phyloP scores from a whole-genome alignment of 2,797 vertebrate genomes.

The Enoplosus armatus region DNA sequence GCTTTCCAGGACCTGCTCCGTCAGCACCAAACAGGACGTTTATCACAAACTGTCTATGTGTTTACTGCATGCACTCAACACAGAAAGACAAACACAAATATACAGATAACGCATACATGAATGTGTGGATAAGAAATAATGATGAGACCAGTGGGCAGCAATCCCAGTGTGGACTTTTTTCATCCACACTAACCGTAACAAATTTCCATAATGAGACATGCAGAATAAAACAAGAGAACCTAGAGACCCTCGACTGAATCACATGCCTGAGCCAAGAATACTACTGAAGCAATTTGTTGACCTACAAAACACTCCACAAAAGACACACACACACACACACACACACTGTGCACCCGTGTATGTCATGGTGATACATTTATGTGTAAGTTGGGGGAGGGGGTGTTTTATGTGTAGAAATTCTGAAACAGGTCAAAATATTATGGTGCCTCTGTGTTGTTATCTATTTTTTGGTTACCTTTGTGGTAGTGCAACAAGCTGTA shows the following conservation, averaged over 20 bases:
- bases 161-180: neutral
- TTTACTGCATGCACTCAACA: conserved; percentile 48
- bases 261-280: too few species aligned
- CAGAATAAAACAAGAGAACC: too few species aligned
- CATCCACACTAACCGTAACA: too few species aligned
- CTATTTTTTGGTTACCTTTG: neutral
- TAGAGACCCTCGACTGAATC: too few species aligned
- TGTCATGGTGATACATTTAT: too few species aligned
- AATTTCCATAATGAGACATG: too few species aligned
- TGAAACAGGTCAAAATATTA: neutral
- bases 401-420: too few species aligned
- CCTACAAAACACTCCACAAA: too few species aligned
- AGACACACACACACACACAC: too few species aligned
- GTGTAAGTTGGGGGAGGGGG: too few species aligned
- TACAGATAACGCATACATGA: conserved; percentile 22
- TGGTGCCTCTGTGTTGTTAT: neutral
- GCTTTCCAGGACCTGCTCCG: conserved; percentile 71
- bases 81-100: conserved; percentile 48
- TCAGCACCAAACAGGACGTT: conserved; percentile 80
- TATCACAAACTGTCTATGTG: conserved; percentile 66
- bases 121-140: conserved; percentile 20
- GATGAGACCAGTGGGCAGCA: neutral
- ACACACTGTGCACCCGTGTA: too few species aligned
- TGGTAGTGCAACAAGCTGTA: neutral
- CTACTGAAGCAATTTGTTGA: too few species aligned